phyloP scores from a whole-genome alignment of 2,113 vertebrate genomes.

The Urocolius indicus region DNA sequence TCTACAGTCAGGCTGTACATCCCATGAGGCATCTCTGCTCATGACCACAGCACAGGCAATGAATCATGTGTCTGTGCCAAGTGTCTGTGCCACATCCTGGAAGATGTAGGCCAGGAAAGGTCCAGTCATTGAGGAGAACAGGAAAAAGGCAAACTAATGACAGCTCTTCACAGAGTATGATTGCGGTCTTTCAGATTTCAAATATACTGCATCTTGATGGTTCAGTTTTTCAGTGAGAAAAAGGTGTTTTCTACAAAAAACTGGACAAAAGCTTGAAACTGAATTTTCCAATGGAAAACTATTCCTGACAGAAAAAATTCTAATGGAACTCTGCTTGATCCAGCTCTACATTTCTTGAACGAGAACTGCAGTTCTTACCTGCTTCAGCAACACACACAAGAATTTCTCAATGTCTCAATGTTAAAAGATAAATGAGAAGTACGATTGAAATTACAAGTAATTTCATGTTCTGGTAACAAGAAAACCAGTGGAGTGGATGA shows the following conservation, averaged over 20 bases:
- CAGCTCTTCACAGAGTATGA: background rate
- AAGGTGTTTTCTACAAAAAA: background rate
- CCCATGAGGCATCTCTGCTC: background rate
- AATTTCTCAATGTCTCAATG: background rate
- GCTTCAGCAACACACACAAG: background rate
- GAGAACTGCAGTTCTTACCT: background rate
- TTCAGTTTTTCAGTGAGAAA: background rate
- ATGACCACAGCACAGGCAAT: background rate
- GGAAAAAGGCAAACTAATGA: background rate
- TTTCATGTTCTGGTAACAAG: background rate
- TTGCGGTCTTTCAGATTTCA: background rate
- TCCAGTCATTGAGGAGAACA: background rate
- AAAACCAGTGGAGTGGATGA: background rate
- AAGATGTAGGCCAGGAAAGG: background rate
- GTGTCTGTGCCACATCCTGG: background rate
- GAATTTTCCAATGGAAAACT: background rate
- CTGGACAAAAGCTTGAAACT: background rate
- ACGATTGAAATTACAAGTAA: background rate
- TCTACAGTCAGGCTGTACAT: background rate
- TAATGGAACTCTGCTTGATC: background rate
- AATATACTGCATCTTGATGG: background rate
- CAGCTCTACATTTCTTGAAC: background rate
- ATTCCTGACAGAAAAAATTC: background rate
- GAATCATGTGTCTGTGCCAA: background rate
- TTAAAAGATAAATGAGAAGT: background rate